Conservation (phyloP, 92 coral and sea anemone species). For the Scolanthus callimorphus region DNA sequence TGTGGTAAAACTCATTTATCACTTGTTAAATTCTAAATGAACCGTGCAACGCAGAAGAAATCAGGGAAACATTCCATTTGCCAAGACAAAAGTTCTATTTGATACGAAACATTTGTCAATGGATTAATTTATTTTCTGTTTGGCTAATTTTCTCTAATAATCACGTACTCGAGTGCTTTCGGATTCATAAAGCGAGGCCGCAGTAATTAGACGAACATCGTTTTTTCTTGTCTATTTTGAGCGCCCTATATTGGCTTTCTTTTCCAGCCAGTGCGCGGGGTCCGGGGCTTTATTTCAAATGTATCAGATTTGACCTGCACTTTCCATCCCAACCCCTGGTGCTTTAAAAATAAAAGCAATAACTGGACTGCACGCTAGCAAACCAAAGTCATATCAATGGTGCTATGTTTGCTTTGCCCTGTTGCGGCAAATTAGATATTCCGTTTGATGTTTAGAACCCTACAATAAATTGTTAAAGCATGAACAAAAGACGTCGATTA, state of each 20-base stretch:
- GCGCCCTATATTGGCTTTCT: too few species aligned
- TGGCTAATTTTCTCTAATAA: constrained; percentile 83
- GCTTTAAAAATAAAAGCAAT: too few species aligned
- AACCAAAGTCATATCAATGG: neutral
- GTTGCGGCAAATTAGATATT: constrained; percentile 62
- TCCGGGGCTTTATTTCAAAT: too few species aligned
- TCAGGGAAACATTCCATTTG: neutral
- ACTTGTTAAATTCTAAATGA: constrained; percentile 24
- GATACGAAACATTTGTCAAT: constrained; percentile 78
- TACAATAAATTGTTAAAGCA: constrained; percentile 67
- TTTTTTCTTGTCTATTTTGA: constrained; percentile 17
- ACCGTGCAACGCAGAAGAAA: neutral
- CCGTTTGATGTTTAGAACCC: constrained; percentile 68
- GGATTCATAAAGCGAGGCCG: constrained; percentile 82
- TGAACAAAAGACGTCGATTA: constrained; percentile 76
- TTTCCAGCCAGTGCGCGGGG: too few species aligned
- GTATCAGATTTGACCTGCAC: too few species aligned
- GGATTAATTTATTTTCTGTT: constrained; percentile 87
- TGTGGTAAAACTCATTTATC: constrained; percentile 40
- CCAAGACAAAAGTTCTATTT: constrained; percentile 64
- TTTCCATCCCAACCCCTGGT: too few species aligned
- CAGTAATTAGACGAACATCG: constrained; percentile 49
- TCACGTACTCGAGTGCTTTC: constrained; percentile 64
- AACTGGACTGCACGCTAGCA: too few species aligned
- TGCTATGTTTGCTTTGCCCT: constrained; percentile 14